phyloP scores from a whole-genome alignment of 2,888 invertebrate genomes.

The Herminia tarsipennalis region DNA sequence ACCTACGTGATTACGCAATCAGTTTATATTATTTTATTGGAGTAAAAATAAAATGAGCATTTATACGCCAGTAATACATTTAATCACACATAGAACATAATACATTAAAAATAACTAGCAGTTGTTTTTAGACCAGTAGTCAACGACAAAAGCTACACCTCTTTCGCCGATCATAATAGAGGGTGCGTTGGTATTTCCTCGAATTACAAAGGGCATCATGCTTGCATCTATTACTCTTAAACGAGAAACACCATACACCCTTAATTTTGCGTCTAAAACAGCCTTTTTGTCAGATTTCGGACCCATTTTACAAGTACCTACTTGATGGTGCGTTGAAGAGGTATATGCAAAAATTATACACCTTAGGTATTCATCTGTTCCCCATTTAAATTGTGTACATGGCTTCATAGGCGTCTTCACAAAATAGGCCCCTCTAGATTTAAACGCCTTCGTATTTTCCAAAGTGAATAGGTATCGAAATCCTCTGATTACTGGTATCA shows the following conservation, averaged over 20 bases:
- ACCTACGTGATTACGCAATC: conserved; percentile 64
- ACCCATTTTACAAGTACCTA: conserved; percentile 80
- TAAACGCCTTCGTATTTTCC: conserved; percentile 84
- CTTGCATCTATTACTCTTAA: conserved; percentile 91
- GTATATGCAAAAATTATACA: conserved; percentile 87
- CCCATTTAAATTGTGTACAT: conserved; percentile 84
- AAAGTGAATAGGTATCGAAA: conserved; percentile 85
- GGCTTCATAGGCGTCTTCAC: conserved; percentile 82
- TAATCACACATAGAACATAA: no score
- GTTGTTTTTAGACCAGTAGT: conserved; percentile 50
- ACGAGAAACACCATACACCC: conserved; percentile 85
- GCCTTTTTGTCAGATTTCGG: conserved; percentile 82
- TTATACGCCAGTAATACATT: no score
- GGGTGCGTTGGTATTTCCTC: conserved; percentile 93
- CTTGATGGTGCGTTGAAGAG: conserved; percentile 73
- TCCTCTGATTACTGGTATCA: conserved; percentile 85
- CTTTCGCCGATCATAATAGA: conserved; percentile 92
- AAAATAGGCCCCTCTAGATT: conserved; percentile 81
- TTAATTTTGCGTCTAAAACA: conserved; percentile 89
- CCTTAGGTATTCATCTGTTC: conserved; percentile 87
- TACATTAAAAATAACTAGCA: no score
- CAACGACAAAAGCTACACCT: conserved; percentile 57
- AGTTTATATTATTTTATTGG: conserved; percentile 17
- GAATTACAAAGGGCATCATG: conserved; percentile 91
- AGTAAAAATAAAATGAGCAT: no score